Evolutionary conservation across 2,888 invertebrate genomes (phyloP).

Genomic region (Stomorhina lunata): DNA sequence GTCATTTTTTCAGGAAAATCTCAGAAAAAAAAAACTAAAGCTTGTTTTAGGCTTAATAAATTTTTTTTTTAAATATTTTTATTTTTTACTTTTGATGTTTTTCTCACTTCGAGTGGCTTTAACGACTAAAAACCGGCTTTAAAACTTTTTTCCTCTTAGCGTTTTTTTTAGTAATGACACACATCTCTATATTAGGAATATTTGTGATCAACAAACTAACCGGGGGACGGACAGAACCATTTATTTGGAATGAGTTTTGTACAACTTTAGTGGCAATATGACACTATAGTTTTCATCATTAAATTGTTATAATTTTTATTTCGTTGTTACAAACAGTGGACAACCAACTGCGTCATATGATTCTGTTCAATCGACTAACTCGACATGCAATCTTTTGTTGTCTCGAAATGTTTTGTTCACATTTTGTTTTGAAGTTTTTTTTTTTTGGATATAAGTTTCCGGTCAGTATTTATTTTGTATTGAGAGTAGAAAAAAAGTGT

Average conservation of each 20-base stretch:
- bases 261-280: neutral
- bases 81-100: neutral
- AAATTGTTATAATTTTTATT: conserved; percentile 20
- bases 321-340: conserved; percentile 7
- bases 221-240: too few species aligned
- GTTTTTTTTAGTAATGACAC: conserved; percentile 46
- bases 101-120: conserved; percentile 12
- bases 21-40: neutral
- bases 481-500: conserved; percentile 5
- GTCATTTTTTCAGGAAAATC: neutral
- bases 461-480: conserved; percentile 25
- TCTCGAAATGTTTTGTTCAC: neutral
- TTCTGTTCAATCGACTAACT: conserved; percentile 16
- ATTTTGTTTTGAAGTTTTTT: conserved; percentile 3
- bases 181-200: conserved; percentile 55
- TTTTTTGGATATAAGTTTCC: conserved; percentile 51
- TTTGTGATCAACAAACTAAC: neutral
- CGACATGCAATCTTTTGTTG: conserved; percentile 43
- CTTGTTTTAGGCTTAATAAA: conserved; percentile 17
- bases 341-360: conserved; percentile 38
- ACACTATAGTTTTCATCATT: conserved; percentile 26
- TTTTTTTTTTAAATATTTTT: neutral
- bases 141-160: neutral
- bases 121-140: conserved; percentile 48
- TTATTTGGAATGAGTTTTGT: conserved; percentile 1